phyloP scores from a whole-genome alignment of 2,797 vertebrate genomes.

The Sebastes kiyomatsui region DNA sequence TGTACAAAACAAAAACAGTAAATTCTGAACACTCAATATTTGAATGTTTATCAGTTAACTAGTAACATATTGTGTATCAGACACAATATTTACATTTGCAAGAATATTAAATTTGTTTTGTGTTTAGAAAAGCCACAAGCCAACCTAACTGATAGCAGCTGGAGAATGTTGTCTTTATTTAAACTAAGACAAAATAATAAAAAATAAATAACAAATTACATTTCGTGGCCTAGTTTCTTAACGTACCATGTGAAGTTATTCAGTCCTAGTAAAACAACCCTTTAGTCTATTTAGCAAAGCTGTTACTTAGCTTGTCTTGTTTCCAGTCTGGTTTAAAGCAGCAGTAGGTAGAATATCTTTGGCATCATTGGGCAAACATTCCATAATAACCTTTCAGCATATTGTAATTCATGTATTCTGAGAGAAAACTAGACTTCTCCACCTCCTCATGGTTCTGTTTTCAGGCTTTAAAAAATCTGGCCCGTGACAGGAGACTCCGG shows the following conservation, averaged over 20 bases:
- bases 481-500: too few relatives aligned
- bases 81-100: constrained; percentile 59
- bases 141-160: constrained; percentile 55
- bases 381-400: too few relatives aligned
- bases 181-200: constrained; percentile 37
- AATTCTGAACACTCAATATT: not conserved
- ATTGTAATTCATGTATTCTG: too few relatives aligned
- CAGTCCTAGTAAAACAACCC: too few relatives aligned
- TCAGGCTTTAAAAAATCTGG: too few relatives aligned
- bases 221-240: constrained; percentile 13
- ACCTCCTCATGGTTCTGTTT: too few relatives aligned
- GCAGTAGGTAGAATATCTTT: too few relatives aligned
- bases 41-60: constrained; percentile 41
- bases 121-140: constrained; percentile 41
- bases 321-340: not conserved
- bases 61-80: constrained; percentile 49
- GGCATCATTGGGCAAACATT: too few relatives aligned
- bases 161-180: constrained; percentile 24
- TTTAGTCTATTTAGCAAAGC: not conserved
- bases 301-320: not conserved
- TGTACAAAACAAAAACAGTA: not conserved
- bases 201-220: constrained; percentile 7
- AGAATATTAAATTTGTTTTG: constrained; percentile 41
- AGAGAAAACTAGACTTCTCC: too few relatives aligned
- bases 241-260: too few relatives aligned